Evolutionary conservation across 2,888 invertebrate species (phyloP), one percentile per base, ranked within the genome.

Genomic region (Trisateles emortualis): DNA sequence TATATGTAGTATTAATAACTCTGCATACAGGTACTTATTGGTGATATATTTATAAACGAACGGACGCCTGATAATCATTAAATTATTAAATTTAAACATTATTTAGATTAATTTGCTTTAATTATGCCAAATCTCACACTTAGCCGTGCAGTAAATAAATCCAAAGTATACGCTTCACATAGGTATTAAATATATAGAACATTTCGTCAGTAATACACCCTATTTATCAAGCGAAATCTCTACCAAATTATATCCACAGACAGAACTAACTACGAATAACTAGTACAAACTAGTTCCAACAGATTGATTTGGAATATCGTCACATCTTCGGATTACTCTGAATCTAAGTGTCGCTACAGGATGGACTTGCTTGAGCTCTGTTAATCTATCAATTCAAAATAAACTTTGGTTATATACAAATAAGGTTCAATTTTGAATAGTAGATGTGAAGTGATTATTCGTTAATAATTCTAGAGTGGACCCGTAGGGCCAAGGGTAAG

Each of bases 401-500:
- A 6, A 41, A 63, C 69, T 60, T 59, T 66, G 50, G 3, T 0
- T 0, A 6, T 0, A 3, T 9, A 5, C 3, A 0, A 3, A 50
- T 64, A 72, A 49, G 61, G 63, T 59, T 64, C n/a, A 48, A 45
- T 54, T 39, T 68, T 6, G 30, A 22, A 38, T 56, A 55, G n/a
- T 26, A 11, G 11, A 11, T 45, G n/a, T 16, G 16, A 42, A 44
- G 52, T 56, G 64, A 59, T 71, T 62, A 61, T 65, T 73, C 65
- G 77, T 80, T 76, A 80, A 79, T 81, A 81, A 79, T 80, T 80
- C 78, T 68, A 52, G 62, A 73, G 71, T 74, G 72, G 78, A 68
- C 74, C 73, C 69, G 42, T 44, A 54, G 68, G 67, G 61, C 55
- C 62, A 59, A 59, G 76, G 71, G 75, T 77, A 76, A 79, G 79